Percentiles rank a stretch among this genome's conserved stretches.
phyloP scores from a whole-genome alignment of 2,113 vertebrate species.

The Oceanodroma tethys region DNA sequence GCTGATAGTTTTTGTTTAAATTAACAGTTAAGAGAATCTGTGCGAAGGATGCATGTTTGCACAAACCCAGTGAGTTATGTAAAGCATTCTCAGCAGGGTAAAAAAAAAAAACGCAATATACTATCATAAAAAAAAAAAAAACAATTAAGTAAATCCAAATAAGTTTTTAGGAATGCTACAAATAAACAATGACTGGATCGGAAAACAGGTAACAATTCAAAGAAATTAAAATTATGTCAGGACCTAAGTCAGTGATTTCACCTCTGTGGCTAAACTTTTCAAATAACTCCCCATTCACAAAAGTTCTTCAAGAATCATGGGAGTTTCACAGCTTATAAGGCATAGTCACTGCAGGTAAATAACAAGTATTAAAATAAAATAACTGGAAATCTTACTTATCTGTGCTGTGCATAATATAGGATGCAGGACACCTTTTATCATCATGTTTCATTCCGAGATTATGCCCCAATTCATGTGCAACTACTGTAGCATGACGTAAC shows the following conservation, averaged over 20 bases:
- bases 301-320: neutral
- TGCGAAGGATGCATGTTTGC: neutral
- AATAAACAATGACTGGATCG: neutral
- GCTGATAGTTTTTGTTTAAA: neutral
- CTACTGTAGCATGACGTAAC: constrained; percentile 69
- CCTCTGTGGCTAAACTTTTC: neutral
- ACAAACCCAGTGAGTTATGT: neutral
- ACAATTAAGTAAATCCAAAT: neutral
- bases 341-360: neutral
- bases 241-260: neutral
- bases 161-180: neutral
- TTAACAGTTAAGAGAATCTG: neutral
- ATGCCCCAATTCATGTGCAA: constrained; percentile 89
- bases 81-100: neutral
- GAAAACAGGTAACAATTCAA: neutral
- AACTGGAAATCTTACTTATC: constrained; percentile 69
- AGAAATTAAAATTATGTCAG: neutral
- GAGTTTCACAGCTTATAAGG: neutral
- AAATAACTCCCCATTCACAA: neutral
- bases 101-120: neutral
- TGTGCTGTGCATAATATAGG: constrained; percentile 77
- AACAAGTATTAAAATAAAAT: neutral
- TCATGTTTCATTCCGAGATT: constrained; percentile 88
- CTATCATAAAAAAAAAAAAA: neutral
- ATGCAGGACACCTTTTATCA: constrained; percentile 31